These are phyloP conservation scores for Hemicrepidius hirtus DNA, from an alignment of 2,888 invertebrate species.

Conservation along the genomic window DNA sequence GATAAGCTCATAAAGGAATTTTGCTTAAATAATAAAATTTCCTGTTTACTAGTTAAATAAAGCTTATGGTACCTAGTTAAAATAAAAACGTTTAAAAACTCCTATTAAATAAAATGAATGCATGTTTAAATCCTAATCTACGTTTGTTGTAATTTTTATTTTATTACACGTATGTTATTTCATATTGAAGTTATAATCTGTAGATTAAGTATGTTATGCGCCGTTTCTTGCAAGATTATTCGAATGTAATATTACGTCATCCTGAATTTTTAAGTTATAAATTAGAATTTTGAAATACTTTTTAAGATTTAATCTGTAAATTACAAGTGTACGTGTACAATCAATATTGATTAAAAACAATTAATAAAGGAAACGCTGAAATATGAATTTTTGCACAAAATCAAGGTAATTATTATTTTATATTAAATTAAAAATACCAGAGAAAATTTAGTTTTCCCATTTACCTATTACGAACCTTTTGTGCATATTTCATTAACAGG, in stretches of 20 bases:
- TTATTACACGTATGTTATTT: neutral
- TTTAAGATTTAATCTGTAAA: slow-evolving; percentile 10
- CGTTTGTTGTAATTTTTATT: no score
- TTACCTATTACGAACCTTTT: slow-evolving; percentile 17
- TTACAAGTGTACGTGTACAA: slow-evolving; percentile 7
- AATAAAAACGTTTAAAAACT: neutral
- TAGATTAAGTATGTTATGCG: slow-evolving; percentile 1
- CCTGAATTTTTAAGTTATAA: slow-evolving; percentile 1
- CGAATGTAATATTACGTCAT: slow-evolving; percentile 5
- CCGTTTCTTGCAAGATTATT: neutral
- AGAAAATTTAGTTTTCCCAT: slow-evolving; percentile 1
- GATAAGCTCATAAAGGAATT: slow-evolving; percentile 12
- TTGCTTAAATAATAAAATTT: slow-evolving; percentile 12
- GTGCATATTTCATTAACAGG: slow-evolving; percentile 1
- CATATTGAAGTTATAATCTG: neutral
- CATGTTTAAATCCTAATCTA: no score
- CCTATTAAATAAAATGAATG: no score
- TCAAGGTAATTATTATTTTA: no score
- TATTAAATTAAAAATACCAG: no score
- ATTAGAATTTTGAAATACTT: slow-evolving; percentile 11
- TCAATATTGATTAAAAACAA: neutral
- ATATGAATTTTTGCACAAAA: no score
- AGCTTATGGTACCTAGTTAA: neutral
- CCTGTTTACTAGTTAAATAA: slow-evolving; percentile 16
- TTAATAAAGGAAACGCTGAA: no score